Base-by-base conservation (phyloP, 2,888 invertebrate genomes). In the Ornithoptera priamus region DNA sequence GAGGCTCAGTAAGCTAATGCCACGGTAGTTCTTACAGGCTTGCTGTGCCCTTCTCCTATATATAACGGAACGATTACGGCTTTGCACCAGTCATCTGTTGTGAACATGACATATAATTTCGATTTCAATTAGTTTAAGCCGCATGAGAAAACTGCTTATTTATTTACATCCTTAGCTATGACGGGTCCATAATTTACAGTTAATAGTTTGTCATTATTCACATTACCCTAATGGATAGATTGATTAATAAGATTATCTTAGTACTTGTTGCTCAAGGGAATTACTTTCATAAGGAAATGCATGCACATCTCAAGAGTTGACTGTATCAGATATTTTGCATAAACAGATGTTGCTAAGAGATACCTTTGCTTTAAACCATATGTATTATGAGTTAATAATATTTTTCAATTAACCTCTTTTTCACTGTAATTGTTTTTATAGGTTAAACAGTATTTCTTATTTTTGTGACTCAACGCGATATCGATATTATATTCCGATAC, bases 161-260 rank as follows among this genome's bases (percentile, higher is more conserved):
- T 39, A 50, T 50, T 12, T 2, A 50, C 18, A 17, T 50, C 50
- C 18, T 50, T 50, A 5, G 15, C 46, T 15, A 46, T 12, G 50
- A 50, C 50, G 18, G 39, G 39, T 50, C 15, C 17, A 17, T 50
- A 5, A 17, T 30, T 30, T 30, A 68, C 22, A 46, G 7, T 12
- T 64, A 36, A 57, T 8, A 57, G 20, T 10, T 65, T 24, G 42
- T 59, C 46, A n/a, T 46, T 46, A 65, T 59, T 59, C 22, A 65
- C 20, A 20, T 46, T 65, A 58, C 46, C 59, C 46, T 65, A 18
- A 59, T 46, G 24, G 65, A 65, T 65, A 58, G 57, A 65, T 57
- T 65, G 57, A 65, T 65, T 59, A 46, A 65, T 65, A 15, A 42
- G 58, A 58, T 65, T 58, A 65, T 58, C 30, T 58, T 65, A 58